These are phyloP conservation scores for Caenorhabditis japonica DNA, from an alignment of 2,888 invertebrate genomes.

Conservation along the genomic window DNA sequence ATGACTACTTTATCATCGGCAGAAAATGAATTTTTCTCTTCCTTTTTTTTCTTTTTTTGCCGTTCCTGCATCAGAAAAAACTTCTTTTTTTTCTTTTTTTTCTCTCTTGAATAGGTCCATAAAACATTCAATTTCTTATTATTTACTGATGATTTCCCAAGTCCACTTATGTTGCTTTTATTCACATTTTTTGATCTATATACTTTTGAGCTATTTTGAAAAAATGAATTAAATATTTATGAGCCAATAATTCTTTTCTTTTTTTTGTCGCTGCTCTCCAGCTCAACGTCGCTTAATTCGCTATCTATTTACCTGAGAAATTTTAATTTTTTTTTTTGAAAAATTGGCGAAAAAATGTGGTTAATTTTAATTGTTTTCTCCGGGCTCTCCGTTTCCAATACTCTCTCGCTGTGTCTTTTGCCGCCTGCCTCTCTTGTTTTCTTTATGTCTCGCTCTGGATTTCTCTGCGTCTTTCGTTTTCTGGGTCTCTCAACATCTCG, in stretches of 20 bases:
- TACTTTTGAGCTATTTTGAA: not conserved
- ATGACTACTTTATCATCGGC: too few species aligned
- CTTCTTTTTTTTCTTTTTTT: too few species aligned
- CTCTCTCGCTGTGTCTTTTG: constrained; percentile 4
- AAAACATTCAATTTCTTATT: too few species aligned
- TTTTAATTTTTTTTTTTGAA: not conserved
- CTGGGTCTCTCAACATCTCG: not conserved
- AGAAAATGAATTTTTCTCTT: too few species aligned
- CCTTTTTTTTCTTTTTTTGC: too few species aligned
- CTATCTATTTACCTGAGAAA: too few species aligned
- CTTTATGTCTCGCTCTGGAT: not conserved
- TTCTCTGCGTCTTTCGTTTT: not conserved
- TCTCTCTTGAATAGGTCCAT: too few species aligned
- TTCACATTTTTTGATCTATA: constrained; percentile 1
- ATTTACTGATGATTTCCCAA: not conserved
- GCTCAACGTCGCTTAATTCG: too few species aligned
- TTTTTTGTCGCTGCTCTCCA: too few species aligned
- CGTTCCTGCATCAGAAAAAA: too few species aligned
- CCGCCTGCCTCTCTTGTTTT: not conserved
- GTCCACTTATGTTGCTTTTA: not conserved
- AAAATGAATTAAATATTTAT: not conserved
- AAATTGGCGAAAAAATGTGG: constrained; percentile 1
- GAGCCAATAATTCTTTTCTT: too few species aligned
- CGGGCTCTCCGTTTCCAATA: not conserved
- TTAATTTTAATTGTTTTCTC: too few species aligned